These are phyloP conservation scores for Notothenia coriiceps DNA, from an alignment of 2,113 vertebrate genomes.

Conservation along the genomic window DNA sequence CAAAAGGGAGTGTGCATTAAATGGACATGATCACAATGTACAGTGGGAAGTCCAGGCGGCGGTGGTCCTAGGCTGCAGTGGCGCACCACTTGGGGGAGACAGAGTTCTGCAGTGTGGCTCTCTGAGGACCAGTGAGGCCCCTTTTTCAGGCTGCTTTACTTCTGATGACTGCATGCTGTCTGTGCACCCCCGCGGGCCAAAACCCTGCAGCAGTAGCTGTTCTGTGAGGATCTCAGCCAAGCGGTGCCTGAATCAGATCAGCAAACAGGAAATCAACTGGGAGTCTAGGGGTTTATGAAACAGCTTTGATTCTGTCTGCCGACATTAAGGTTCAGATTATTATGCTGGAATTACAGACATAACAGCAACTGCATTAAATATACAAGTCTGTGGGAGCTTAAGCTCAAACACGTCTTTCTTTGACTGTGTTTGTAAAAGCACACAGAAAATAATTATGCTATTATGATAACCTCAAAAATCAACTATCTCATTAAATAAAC, in stretches of 20 bases:
- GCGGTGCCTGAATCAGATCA: constrained; percentile 3
- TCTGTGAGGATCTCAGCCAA: constrained; percentile 25
- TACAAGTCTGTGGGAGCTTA: neutral
- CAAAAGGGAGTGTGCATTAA: neutral
- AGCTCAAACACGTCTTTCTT: neutral
- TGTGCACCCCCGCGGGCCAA: constrained; percentile 29
- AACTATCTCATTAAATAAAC: no score
- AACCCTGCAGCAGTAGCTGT: constrained; percentile 35
- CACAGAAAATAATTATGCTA: no score
- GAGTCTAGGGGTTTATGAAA: neutral
- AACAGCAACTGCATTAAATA: constrained; percentile 10
- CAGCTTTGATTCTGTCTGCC: constrained; percentile 11
- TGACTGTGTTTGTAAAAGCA: neutral
- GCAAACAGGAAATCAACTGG: constrained; percentile 25
- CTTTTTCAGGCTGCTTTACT: constrained; percentile 29
- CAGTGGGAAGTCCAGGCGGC: neutral
- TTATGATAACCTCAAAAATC: no score
- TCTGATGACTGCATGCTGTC: constrained; percentile 24
- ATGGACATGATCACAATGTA: constrained; percentile 7
- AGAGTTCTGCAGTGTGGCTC: constrained; percentile 70
- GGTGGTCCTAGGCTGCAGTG: constrained; percentile 19
- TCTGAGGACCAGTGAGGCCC: constrained; percentile 50
- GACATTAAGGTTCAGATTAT: constrained; percentile 10
- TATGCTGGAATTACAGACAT: neutral
- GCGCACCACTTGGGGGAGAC: constrained; percentile 79